phyloP scores from a whole-genome alignment of 2,113 vertebrate genomes.

The Uria aalge region DNA sequence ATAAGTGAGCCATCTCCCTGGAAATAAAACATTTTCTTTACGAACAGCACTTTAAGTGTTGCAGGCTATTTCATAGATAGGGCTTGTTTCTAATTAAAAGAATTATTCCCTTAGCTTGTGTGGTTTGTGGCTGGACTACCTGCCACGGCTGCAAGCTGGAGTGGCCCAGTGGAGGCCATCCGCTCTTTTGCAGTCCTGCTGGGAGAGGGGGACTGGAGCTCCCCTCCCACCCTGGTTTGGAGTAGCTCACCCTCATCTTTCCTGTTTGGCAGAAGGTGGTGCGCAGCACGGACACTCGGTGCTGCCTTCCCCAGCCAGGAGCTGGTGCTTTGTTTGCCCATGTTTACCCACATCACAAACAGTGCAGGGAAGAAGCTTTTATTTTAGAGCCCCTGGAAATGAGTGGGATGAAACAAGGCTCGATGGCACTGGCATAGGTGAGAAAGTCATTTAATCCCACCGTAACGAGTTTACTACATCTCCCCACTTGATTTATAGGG shows the following conservation, averaged over 20 bases:
- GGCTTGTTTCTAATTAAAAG: slow-evolving; percentile 14
- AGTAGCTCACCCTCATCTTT: background rate
- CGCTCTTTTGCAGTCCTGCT: background rate
- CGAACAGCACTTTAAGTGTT: background rate
- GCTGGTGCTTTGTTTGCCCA: background rate
- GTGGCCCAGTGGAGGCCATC: background rate
- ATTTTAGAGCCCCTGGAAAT: background rate
- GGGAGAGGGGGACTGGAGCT: background rate
- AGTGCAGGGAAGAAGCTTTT: background rate
- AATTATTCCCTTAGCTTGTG: background rate
- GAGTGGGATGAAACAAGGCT: background rate
- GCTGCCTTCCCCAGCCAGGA: background rate
- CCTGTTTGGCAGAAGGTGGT: background rate
- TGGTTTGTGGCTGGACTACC: background rate
- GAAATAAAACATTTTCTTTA: slow-evolving; percentile 7
- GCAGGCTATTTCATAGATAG: background rate
- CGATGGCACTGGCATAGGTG: background rate
- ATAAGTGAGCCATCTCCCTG: background rate
- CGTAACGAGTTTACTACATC: background rate
- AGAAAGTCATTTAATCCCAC: slow-evolving; percentile 5
- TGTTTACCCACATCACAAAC: background rate
- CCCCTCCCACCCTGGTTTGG: background rate
- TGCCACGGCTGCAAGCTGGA: background rate
- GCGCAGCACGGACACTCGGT: fast-evolving
- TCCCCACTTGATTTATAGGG: background rate